These are phyloP conservation scores for Elaphurus davidianus DNA, from an alignment of 2,113 vertebrate genomes.

Conservation along the genomic window DNA sequence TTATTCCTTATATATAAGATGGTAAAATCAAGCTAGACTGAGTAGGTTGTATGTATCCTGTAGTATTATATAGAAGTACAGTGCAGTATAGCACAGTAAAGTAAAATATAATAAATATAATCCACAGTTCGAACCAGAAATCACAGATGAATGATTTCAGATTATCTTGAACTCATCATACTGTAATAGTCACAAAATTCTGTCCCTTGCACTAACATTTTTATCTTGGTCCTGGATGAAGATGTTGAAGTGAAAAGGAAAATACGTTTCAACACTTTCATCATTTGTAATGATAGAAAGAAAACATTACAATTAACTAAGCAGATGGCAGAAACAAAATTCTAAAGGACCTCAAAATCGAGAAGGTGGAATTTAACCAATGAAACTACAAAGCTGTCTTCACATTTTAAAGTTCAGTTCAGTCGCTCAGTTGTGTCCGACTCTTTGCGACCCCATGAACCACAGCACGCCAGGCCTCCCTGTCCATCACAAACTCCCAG, in stretches of 20 bases:
- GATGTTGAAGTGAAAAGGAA: slow-evolving; percentile 24
- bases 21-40: not conserved
- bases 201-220: not conserved
- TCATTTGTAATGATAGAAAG: not conserved
- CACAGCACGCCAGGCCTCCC: too few species aligned
- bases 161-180: not conserved
- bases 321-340: not conserved
- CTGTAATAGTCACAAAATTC: not conserved
- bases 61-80: not conserved
- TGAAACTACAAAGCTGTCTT: not conserved
- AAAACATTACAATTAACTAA: not conserved
- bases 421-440: too few species aligned
- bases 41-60: too few species aligned
- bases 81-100: too few species aligned
- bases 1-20: not conserved
- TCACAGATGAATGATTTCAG: not conserved
- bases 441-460: too few species aligned
- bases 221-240: not conserved
- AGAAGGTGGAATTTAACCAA: not conserved
- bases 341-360: not conserved
- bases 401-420: not conserved
- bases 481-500: too few species aligned
- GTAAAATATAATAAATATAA: not conserved
- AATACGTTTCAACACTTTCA: not conserved
- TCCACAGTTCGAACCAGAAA: not conserved